These are phyloP conservation scores for Scaptomyza flava DNA, from an alignment of 2,888 invertebrate genomes.

Conservation along the genomic window DNA sequence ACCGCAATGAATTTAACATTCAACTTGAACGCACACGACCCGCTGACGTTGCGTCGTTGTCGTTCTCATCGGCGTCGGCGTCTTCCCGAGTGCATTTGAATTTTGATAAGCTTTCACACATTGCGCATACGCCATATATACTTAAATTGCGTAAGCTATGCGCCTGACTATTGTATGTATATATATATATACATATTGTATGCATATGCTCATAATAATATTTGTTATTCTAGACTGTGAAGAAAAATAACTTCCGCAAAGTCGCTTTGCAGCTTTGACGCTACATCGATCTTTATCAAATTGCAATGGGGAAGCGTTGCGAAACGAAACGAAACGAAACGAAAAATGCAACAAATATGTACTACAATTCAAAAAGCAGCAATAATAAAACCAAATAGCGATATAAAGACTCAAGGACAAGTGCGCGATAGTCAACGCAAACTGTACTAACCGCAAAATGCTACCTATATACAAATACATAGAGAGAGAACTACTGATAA, in stretches of 20 bases:
- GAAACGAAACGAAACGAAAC: conserved; percentile 42
- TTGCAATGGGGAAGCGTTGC: conserved; percentile 73
- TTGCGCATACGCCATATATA: conserved; percentile 70
- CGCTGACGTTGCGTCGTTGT: conserved; percentile 47
- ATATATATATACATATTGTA: conserved; percentile 6
- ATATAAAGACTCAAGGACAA: conserved; percentile 69
- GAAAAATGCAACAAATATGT: background rate
- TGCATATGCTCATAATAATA: conserved; percentile 57
- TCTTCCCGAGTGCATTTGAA: conserved; percentile 57
- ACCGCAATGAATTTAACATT: conserved; percentile 66
- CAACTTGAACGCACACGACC: conserved; percentile 80
- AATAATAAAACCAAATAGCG: conserved; percentile 44
- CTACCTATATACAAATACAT: conserved; percentile 39
- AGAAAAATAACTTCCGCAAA: conserved; percentile 57
- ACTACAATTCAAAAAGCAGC: conserved; percentile 15
- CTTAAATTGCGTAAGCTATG: conserved; percentile 8
- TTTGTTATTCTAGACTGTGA: conserved; percentile 60
- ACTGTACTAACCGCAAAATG: conserved; percentile 64
- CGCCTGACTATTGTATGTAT: conserved; percentile 1
- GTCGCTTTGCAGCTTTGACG: conserved; percentile 29
- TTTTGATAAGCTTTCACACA: conserved; percentile 67
- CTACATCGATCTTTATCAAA: conserved; percentile 76
- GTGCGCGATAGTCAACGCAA: conserved; percentile 61
- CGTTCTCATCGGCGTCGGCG: conserved; percentile 20
- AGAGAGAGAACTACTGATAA: conserved; percentile 44